phyloP scores from a whole-genome alignment of 2,797 vertebrate genomes.

The Danio choprae region DNA sequence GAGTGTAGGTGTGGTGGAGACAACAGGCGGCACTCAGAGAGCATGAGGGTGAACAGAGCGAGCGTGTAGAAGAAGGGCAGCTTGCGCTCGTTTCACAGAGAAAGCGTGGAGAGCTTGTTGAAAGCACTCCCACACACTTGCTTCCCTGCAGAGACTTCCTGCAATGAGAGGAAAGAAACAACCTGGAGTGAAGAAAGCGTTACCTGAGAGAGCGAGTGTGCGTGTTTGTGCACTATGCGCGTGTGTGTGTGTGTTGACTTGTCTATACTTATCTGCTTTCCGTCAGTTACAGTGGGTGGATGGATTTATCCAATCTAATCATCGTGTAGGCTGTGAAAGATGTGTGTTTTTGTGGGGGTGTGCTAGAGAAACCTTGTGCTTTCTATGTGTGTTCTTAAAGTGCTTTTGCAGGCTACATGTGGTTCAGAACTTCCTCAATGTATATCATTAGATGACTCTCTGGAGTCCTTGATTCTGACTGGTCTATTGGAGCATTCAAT shows the following conservation, averaged over 20 bases:
- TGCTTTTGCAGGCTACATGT: not conserved
- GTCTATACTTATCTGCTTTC: constrained; percentile 41
- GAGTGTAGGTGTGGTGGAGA: constrained; percentile 39
- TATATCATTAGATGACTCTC: not conserved
- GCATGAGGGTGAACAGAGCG: constrained; percentile 24
- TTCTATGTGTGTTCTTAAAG: not conserved
- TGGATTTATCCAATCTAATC: constrained; percentile 22
- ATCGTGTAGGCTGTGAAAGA: not conserved
- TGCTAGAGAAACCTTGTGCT: constrained; percentile 3
- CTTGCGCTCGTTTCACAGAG: constrained; percentile 9
- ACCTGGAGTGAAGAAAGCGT: constrained; percentile 33
- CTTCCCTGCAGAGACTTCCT: constrained; percentile 32
- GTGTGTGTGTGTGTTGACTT: constrained; percentile 2
- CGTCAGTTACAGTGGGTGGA: constrained; percentile 24
- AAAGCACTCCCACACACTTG: constrained; percentile 50
- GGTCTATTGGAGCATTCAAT: not conserved
- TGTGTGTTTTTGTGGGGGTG: constrained; percentile 22
- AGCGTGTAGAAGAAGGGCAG: constrained; percentile 26
- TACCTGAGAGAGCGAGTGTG: constrained; percentile 20
- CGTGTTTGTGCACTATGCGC: not conserved
- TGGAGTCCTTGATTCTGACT: not conserved
- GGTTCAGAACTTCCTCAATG: not conserved
- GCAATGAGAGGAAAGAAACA: constrained; percentile 37
- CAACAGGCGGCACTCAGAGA: constrained; percentile 35
- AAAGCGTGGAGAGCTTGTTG: constrained; percentile 27